A percentile compares a stretch with the other conserved stretches of the same genome.
These are phyloP conservation scores for Australoheros facetus DNA, from an alignment of 2,797 vertebrate genomes.

Conservation along the genomic window DNA sequence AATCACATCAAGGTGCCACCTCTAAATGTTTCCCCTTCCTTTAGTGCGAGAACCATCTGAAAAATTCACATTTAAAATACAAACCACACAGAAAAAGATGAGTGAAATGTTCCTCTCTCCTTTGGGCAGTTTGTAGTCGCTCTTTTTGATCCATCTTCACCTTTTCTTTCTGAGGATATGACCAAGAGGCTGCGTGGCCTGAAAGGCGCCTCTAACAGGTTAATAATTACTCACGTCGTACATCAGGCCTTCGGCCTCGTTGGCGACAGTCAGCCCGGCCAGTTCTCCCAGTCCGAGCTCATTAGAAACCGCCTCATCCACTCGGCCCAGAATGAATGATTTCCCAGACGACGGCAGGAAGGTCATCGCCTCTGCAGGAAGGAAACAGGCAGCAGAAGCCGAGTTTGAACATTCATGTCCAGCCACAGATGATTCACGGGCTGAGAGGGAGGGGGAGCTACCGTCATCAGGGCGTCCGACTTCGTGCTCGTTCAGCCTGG, in stretches of 20 bases:
- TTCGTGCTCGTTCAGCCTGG: conserved; percentile 88
- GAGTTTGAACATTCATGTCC: not conserved
- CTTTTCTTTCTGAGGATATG: not conserved
- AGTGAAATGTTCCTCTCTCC: not conserved
- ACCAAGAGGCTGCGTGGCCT: not conserved
- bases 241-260: conserved; percentile 89
- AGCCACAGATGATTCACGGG: not conserved
- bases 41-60: not conserved
- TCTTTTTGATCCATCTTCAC: not conserved
- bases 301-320: conserved; percentile 88
- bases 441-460: not conserved
- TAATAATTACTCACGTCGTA: conserved; percentile 86
- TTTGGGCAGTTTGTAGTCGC: not conserved
- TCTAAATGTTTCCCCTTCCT: no score
- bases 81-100: not conserved
- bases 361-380: conserved; percentile 86
- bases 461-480: conserved; percentile 90
- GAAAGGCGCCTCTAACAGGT: not conserved
- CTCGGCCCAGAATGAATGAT: conserved; percentile 91
- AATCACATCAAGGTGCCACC: not conserved
- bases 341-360: conserved; percentile 93
- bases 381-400: not conserved
- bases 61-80: accelerated
- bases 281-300: conserved; percentile 93
- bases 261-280: conserved; percentile 93